phyloP scores from a whole-genome alignment of 2,888 invertebrate genomes.

The Isotomurus palustris region DNA sequence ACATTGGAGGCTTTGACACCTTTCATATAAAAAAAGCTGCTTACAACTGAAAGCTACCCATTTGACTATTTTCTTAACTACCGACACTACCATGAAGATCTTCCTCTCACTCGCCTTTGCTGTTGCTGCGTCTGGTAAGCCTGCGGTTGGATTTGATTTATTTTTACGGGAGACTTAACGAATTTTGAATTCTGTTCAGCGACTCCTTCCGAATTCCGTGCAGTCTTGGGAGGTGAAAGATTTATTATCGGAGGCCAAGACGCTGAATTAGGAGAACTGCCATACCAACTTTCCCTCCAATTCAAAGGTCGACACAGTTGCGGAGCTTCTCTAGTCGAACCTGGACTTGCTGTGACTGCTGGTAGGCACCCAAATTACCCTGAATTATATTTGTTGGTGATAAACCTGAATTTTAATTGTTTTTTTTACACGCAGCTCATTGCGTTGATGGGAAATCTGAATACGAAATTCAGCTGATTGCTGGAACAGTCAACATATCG shows the following conservation, averaged over 20 bases:
- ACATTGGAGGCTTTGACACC: no score
- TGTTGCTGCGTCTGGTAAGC: no score
- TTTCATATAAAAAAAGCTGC: no score
- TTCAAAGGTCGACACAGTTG: not conserved
- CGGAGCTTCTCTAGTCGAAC: conserved; percentile 4
- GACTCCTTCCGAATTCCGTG: conserved; percentile 6
- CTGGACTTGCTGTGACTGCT: conserved; percentile 4
- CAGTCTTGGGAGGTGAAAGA: conserved; percentile 6
- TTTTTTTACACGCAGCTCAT: conserved; percentile 16
- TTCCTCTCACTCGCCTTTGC: no score
- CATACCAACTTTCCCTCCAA: conserved; percentile 17
- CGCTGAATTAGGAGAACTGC: conserved; percentile 18
- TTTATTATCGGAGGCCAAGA: conserved; percentile 24
- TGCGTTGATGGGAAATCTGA: conserved; percentile 14
- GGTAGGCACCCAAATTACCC: not conserved
- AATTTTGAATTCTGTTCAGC: no score
- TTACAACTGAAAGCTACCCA: no score
- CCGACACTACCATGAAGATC: no score
- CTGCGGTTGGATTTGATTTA: no score
- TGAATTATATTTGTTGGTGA: no score
- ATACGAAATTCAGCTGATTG: conserved; percentile 14
- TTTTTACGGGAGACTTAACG: no score
- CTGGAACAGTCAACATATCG: conserved; percentile 19
- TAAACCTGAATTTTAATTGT: not conserved
- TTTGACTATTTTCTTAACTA: no score